These are phyloP conservation scores for Gryllus longicercus DNA, from an alignment of 2,888 invertebrate genomes.

Conservation along the genomic window DNA sequence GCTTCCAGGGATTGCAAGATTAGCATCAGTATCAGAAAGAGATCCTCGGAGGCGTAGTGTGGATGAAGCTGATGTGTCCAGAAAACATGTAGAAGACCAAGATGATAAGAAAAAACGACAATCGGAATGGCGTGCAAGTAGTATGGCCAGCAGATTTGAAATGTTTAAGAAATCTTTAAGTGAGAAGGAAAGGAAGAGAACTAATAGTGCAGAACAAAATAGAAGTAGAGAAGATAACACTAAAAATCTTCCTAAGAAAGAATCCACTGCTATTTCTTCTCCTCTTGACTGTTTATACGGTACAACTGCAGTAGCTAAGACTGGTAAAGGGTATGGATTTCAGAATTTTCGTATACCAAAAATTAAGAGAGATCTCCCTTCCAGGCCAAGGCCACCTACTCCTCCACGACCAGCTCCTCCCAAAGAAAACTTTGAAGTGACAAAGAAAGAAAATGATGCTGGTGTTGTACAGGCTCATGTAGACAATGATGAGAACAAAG, in stretches of 20 bases:
- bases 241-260: neutral
- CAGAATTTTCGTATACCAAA: constrained; percentile 57
- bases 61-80: constrained; percentile 34
- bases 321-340: constrained; percentile 50
- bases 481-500: constrained; percentile 42
- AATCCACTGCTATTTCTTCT: constrained; percentile 40
- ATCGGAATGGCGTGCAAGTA: constrained; percentile 32
- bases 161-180: too few relatives aligned
- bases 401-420: constrained; percentile 25
- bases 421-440: constrained; percentile 22
- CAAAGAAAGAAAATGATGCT: constrained; percentile 47
- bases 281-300: constrained; percentile 53
- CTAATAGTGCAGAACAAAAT: neutral
- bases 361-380: constrained; percentile 43
- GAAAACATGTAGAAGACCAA: neutral
- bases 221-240: neutral
- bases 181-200: constrained; percentile 27
- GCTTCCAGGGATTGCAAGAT: neutral
- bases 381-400: constrained; percentile 35
- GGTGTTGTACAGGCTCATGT: constrained; percentile 51
- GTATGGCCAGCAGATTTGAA: too few relatives aligned
- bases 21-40: constrained; percentile 36
- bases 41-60: constrained; percentile 40
- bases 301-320: constrained; percentile 46
- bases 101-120: constrained; percentile 31